These are phyloP conservation scores for Amphiprion percula DNA, from an alignment of 2,113 vertebrate species.

Conservation along the genomic window DNA sequence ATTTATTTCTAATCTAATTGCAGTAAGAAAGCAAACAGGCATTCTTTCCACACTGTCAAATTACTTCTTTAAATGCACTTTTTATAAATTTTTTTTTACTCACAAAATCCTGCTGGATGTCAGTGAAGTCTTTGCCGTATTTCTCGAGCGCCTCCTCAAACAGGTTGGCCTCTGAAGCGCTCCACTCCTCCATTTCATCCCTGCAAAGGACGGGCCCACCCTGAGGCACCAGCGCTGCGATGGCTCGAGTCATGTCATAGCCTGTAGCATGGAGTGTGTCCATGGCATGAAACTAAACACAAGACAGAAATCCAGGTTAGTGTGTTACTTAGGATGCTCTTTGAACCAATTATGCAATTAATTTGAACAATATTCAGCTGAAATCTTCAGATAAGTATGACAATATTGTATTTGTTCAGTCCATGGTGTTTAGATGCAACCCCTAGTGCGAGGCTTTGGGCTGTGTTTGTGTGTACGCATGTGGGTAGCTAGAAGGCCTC, in stretches of 20 bases:
- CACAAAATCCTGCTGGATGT: slow-evolving; percentile 99
- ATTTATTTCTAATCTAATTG: not conserved
- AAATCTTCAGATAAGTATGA: not conserved
- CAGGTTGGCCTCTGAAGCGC: slow-evolving; percentile 96
- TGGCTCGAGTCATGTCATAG: slow-evolving; percentile 97
- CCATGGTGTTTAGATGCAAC: slow-evolving; percentile 15
- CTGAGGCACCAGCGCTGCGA: slow-evolving; percentile 96
- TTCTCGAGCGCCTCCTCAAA: slow-evolving; percentile 98
- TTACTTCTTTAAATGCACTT: not conserved
- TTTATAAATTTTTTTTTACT: slow-evolving; percentile 74
- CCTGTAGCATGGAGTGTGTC: slow-evolving; percentile 94
- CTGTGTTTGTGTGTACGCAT: slow-evolving; percentile 26
- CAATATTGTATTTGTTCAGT: slow-evolving; percentile 8
- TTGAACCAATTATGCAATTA: not conserved
- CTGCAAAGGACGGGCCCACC: slow-evolving; percentile 97
- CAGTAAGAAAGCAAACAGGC: not conserved
- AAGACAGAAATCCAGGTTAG: not conserved
- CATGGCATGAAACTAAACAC: slow-evolving; percentile 95
- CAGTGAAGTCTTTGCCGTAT: slow-evolving; percentile 98
- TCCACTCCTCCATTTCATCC: slow-evolving; percentile 99
- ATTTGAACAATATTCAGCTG: slow-evolving; percentile 1
- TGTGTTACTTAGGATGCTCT: not conserved
- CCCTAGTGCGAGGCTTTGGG: slow-evolving; percentile 12
- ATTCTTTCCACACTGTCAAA: not conserved
- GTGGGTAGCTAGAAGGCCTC: slow-evolving; percentile 49